Base-by-base conservation (phyloP, 1,140 invertebrate species). In the Diprion similis region DNA sequence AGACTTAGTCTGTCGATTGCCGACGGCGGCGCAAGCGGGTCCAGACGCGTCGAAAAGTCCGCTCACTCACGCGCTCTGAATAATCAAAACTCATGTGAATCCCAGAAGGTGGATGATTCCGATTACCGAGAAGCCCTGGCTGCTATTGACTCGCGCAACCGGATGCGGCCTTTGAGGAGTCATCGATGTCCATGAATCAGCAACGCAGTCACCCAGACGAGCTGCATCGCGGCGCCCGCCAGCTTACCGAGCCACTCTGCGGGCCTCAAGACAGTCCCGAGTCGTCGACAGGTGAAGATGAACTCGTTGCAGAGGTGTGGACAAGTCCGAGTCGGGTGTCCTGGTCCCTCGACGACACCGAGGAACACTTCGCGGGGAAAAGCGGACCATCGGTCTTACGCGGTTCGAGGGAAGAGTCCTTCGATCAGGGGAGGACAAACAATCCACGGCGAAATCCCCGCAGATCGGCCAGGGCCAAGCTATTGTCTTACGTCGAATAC, bases 101-200 rank as follows among this genome's bases (percentile, higher is more conserved):
- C 51, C 51, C 51, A 4, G 51, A 59, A 59, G 51, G 51, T 59
- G 51, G n/a, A 59, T 59, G 51, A 59, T 59, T 59, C 51, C 51
- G 51, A 59, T 59, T 59, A 59, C 51, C 51, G 51, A 59, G 51
- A 59, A 59, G 9, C 4, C 51, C 51, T 8, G 51, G 24, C 24
- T 59, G 9, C 51, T 17, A 59, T 59, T 59, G 51, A 59, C 51
- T 4, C 51, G 51, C 51, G 51, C 6, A 17, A 59, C 51, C 51
- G 51, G 51, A 59, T 59, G 51, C 51, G 51, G 51, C 51, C 24
- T 59, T 59, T 17, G 51, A 59, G 51, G 51, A 59, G 51, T 59
- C 51, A 59, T 59, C 51, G 51, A 59, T 59, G 51, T 59, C 51
- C 51, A 59, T 59, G 51, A 59, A 59, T 59, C 51, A 59, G 51